Percentiles rank a stretch among this genome's conserved stretches.
These are phyloP conservation scores for Tipula helvola DNA, from an alignment of 2,888 invertebrate species.

Conservation along the genomic window DNA sequence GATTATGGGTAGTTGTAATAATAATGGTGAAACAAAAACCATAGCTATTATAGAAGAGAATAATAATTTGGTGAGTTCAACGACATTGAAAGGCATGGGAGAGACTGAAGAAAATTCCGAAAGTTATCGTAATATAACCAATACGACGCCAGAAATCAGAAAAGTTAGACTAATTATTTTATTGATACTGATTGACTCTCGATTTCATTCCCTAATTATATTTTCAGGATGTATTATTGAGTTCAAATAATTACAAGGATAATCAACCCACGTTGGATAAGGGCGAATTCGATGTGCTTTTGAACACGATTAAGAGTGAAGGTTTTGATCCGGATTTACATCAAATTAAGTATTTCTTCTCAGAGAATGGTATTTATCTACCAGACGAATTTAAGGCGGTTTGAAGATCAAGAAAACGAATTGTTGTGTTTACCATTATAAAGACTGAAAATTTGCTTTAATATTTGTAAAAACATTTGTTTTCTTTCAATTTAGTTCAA, in stretches of 20 bases:
- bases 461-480: background rate
- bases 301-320: background rate
- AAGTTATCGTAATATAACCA: background rate
- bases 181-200: background rate
- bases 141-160: background rate
- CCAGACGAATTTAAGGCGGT: background rate
- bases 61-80: background rate
- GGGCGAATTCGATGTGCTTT: background rate
- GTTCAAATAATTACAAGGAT: background rate
- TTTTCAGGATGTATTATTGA: background rate
- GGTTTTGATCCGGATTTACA: background rate
- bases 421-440: background rate
- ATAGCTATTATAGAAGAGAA: background rate
- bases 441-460: background rate
- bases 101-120: constrained; percentile 8
- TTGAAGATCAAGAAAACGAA: background rate
- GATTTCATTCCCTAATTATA: background rate
- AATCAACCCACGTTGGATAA: background rate
- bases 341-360: constrained; percentile 6
- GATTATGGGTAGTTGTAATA: background rate
- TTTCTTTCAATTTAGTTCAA: too few relatives aligned
- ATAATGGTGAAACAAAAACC: background rate
- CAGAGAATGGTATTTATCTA: constrained; percentile 8
- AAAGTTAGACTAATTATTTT: background rate
- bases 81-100: constrained; percentile 11